Base-by-base conservation (phyloP, 2,113 vertebrate genomes). In the Beaufortia kweichowensis region DNA sequence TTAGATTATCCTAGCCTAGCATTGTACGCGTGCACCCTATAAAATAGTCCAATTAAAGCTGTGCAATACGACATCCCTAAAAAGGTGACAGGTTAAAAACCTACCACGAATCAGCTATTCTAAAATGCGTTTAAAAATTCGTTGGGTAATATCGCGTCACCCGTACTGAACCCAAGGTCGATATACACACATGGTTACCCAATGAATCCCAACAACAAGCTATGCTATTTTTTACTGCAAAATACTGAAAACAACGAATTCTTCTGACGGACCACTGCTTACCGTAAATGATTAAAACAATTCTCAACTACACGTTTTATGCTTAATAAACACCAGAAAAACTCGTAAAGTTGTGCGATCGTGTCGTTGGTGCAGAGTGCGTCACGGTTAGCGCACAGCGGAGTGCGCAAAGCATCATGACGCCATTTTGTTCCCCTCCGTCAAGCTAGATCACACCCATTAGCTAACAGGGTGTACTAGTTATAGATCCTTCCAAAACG, bases 301-400 rank as follows among this genome's bases (percentile, higher is more conserved):
- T 3, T 1, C 21, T 6, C 3, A 39, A 26, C 1, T 0, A 24
- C n/a, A 3, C 3, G 7, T 26, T 2, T 26, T 17, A 50, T 23
- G 1, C 35, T 39, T 26, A 2, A n/a, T 21, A 31, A 60, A 39
- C 15, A 35, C n/a, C n/a, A 8, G 24, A 21, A 24, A 17, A 10
- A 8, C 3, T 10, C 41, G 19, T 15, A 57, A 63, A 39, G 15
- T 11, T 53, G 28, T 31, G 26, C 14, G 4, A 31, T 41, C 46
- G 63, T 11, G 57, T 50, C 41, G 81, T 81, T 92, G 90, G 87
- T 89, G 91, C 91, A 92, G 83, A 92, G 86, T 93, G 92, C 92
- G 92, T 93, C 92, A 93, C 79, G 55, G 80, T 82, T 62, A 76
- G 19, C 60, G 75, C 66, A 75, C 56, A 17, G 46, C 43, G 62